A percentile compares a stretch with the other conserved stretches of the same genome.
Conservation (phyloP, 2,888 invertebrate species). For the Biston betularia region DNA sequence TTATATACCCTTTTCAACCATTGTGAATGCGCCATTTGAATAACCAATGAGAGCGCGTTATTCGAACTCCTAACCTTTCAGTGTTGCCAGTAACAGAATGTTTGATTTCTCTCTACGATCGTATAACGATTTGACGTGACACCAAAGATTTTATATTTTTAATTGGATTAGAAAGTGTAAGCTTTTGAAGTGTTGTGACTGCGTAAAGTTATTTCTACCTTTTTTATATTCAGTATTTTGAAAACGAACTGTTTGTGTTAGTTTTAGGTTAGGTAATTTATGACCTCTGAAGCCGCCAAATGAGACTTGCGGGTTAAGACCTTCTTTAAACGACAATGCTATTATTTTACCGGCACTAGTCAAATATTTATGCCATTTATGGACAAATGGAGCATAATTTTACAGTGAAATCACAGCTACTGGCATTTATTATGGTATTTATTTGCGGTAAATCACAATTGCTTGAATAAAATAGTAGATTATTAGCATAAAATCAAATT, state of each 20-base stretch:
- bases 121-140: slow-evolving; percentile 62
- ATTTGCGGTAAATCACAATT: too few relatives aligned
- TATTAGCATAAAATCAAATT: too few relatives aligned
- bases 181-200: slow-evolving; percentile 63
- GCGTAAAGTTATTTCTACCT: slow-evolving; percentile 30
- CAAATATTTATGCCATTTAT: background rate
- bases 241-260: background rate
- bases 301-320: background rate
- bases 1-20: slow-evolving; percentile 60
- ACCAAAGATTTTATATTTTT: slow-evolving; percentile 56
- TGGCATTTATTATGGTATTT: too few relatives aligned
- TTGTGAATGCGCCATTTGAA: slow-evolving; percentile 41
- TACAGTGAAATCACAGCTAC: too few relatives aligned
- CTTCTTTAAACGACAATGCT: too few relatives aligned
- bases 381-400: too few relatives aligned
- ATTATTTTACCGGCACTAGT: too few relatives aligned
- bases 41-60: slow-evolving; percentile 31
- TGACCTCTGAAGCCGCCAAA: background rate
- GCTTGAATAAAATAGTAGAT: too few relatives aligned
- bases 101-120: slow-evolving; percentile 51
- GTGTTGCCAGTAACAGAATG: slow-evolving; percentile 40
- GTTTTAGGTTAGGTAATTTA: background rate
- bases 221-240: background rate
- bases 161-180: slow-evolving; percentile 48
- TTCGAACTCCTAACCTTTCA: slow-evolving; percentile 37